phyloP scores from a whole-genome alignment of 1,140 invertebrate genomes.

The Ctenoplectra terminalis region DNA sequence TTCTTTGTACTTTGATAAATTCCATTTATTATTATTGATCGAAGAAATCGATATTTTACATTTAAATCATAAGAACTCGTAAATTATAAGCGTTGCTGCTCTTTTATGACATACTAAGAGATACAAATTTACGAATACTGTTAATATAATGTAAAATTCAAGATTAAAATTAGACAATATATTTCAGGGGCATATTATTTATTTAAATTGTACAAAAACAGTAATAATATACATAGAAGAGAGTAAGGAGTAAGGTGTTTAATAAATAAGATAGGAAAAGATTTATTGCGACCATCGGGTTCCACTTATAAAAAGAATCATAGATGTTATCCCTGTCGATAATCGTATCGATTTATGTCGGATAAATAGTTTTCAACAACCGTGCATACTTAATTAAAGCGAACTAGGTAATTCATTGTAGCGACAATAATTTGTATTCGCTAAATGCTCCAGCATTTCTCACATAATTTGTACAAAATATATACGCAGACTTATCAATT shows the following conservation, averaged over 20 bases:
- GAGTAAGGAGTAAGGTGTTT: too few relatives aligned
- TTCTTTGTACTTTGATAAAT: neutral
- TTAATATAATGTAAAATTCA: neutral
- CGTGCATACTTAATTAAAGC: neutral
- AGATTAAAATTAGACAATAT: neutral
- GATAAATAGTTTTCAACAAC: neutral
- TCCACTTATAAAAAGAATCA: neutral
- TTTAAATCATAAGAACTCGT: neutral
- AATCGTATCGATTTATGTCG: constrained; percentile 17
- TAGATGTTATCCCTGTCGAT: constrained; percentile 20
- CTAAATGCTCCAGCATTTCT: neutral
- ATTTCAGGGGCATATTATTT: neutral
- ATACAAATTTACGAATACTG: neutral
- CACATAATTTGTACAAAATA: neutral
- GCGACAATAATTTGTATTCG: neutral
- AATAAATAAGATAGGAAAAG: neutral
- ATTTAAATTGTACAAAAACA: neutral
- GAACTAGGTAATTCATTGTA: too few relatives aligned
- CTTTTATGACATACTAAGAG: neutral
- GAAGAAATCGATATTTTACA: neutral
- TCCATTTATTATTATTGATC: neutral
- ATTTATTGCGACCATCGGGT: constrained; percentile 3
- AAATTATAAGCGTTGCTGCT: neutral
- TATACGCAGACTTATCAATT: too few relatives aligned
- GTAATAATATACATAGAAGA: neutral